A percentile compares a stretch with the other conserved stretches of the same genome.
phyloP scores from a whole-genome alignment of 2,113 vertebrate genomes.

The Carassius auratus region DNA sequence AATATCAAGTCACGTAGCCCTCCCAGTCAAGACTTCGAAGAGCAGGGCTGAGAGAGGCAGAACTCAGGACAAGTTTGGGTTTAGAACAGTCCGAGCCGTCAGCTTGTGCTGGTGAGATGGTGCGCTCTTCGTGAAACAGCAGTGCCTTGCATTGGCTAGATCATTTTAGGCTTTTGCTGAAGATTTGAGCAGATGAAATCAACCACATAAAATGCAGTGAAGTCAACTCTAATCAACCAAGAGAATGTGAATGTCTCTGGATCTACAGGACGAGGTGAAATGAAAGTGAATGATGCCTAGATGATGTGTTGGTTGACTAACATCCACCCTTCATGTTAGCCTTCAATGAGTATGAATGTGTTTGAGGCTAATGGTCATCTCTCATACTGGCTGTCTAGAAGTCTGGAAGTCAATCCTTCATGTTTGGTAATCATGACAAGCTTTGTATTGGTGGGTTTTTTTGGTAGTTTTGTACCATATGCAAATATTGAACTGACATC shows the following conservation, averaged over 20 bases:
- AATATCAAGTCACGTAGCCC: conserved; percentile 13
- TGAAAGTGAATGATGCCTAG: not conserved
- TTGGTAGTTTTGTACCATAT: conserved; percentile 27
- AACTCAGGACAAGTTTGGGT: conserved; percentile 13
- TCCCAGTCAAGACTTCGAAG: conserved; percentile 38
- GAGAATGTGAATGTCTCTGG: conserved; percentile 3
- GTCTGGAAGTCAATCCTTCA: conserved; percentile 25
- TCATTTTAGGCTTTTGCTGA: not conserved
- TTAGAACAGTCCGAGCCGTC: not conserved
- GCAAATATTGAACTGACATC: conserved; percentile 24
- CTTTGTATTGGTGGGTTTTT: conserved; percentile 39
- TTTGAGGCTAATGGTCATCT: conserved; percentile 11
- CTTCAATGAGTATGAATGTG: not conserved
- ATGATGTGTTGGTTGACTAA: not conserved
- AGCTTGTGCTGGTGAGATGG: conserved; percentile 27
- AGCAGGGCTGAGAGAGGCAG: conserved; percentile 30
- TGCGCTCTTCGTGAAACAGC: not conserved
- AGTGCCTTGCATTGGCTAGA: conserved; percentile 9
- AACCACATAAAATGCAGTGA: conserved; percentile 16
- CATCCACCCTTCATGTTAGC: not conserved
- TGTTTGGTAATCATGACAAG: conserved; percentile 18
- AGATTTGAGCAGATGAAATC: conserved; percentile 26
- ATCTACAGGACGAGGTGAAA: not conserved
- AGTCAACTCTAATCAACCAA: conserved; percentile 20
- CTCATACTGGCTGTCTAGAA: conserved; percentile 1